These are phyloP conservation scores for Ganaspis sp. DNA, from an alignment of 1,140 invertebrate genomes.

Conservation along the genomic window DNA sequence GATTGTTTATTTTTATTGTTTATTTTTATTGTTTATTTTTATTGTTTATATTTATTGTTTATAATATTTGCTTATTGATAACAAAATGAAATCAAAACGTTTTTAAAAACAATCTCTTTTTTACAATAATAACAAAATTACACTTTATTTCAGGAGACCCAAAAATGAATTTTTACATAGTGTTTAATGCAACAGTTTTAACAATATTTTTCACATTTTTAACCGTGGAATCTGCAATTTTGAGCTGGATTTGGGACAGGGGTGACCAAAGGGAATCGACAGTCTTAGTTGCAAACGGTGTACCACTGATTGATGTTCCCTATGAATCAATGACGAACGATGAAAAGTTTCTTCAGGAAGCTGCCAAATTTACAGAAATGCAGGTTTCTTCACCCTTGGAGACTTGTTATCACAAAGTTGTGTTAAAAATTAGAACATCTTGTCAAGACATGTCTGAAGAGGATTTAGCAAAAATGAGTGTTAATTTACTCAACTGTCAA, in stretches of 20 bases:
- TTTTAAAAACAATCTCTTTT: background rate
- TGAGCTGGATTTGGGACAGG: slow-evolving; percentile 69
- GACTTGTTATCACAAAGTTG: slow-evolving; percentile 81
- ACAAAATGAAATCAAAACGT: too few species aligned
- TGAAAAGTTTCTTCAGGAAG: slow-evolving; percentile 81
- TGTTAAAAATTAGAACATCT: slow-evolving; percentile 78
- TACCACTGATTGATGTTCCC: slow-evolving; percentile 72
- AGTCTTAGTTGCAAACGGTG: slow-evolving; percentile 57
- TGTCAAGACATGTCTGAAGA: slow-evolving; percentile 81
- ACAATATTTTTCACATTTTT: slow-evolving; percentile 14
- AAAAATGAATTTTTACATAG: background rate
- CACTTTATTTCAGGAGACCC: background rate
- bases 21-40: too few species aligned
- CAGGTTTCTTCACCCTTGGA: slow-evolving; percentile 79
- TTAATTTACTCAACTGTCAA: slow-evolving; percentile 84
- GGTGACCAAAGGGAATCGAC: slow-evolving; percentile 48
- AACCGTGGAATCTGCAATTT: slow-evolving; percentile 47
- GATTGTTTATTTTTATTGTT: too few species aligned
- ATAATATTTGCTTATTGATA: too few species aligned
- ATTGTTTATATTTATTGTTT: too few species aligned
- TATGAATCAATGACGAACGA: slow-evolving; percentile 81
- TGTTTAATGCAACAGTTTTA: slow-evolving; percentile 20
- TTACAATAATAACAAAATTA: background rate
- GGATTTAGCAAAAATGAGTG: slow-evolving; percentile 81
- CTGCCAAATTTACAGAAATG: slow-evolving; percentile 78